phyloP scores from a whole-genome alignment of 2,888 invertebrate genomes.

The Phytoseiulus persimilis region DNA sequence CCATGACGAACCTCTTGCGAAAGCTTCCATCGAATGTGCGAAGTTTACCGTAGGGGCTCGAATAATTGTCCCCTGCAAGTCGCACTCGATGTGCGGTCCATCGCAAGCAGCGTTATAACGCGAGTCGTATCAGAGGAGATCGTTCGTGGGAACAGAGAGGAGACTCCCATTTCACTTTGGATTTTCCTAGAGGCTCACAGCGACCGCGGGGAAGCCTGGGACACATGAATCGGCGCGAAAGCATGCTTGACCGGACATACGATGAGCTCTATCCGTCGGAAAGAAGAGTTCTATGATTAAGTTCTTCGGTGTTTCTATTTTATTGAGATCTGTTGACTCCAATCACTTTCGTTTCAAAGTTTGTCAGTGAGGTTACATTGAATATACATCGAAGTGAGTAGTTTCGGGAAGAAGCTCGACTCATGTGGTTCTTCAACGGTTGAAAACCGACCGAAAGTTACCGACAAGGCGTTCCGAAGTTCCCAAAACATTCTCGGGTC shows the following conservation, averaged over 20 bases:
- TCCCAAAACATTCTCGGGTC: not conserved
- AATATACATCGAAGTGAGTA: too few species aligned
- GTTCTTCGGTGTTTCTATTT: conserved; percentile 5
- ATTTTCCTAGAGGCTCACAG: too few species aligned
- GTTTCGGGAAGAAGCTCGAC: too few species aligned
- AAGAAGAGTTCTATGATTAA: not conserved
- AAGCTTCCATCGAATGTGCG: not conserved
- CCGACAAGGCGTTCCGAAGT: not conserved
- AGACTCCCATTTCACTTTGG: not conserved
- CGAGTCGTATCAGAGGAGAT: not conserved
- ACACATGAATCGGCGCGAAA: too few species aligned
- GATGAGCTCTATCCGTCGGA: not conserved
- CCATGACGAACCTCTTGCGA: not conserved
- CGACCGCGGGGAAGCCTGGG: too few species aligned
- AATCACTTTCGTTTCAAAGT: not conserved
- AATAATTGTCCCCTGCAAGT: not conserved
- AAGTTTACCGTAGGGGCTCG: not conserved
- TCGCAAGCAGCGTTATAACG: not conserved
- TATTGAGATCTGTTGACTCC: not conserved
- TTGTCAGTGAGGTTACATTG: too few species aligned
- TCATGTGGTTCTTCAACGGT: too few species aligned
- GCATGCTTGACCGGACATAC: too few species aligned
- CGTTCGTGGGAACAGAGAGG: not conserved
- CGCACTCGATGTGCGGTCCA: not conserved
- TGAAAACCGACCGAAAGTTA: not conserved